These are phyloP conservation scores for Paracyclopina nana DNA, from an alignment of 1,140 invertebrate species.

Conservation along the genomic window DNA sequence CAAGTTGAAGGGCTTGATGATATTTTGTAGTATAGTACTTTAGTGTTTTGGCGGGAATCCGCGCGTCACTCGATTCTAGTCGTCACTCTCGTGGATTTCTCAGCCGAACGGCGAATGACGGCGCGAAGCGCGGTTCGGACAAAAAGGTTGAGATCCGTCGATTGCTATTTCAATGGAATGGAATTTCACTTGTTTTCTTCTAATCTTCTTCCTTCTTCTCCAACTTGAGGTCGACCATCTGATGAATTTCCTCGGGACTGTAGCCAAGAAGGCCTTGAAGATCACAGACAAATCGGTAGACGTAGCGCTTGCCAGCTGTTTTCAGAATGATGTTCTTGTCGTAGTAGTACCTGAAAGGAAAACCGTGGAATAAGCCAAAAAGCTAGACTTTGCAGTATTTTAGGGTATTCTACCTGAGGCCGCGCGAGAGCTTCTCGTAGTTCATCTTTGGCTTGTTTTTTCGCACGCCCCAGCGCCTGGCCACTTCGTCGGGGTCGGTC, in stretches of 20 bases:
- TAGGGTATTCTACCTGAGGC: conserved; percentile 38
- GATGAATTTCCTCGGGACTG: conserved; percentile 70
- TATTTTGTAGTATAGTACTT: no score
- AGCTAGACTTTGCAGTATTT: not conserved
- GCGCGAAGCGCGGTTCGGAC: no score
- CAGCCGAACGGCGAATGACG: no score
- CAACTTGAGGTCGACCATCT: conserved; percentile 70
- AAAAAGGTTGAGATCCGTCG: no score
- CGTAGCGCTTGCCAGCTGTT: conserved; percentile 89
- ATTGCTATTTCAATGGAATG: no score
- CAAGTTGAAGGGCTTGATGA: no score
- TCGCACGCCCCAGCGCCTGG: conserved; percentile 81
- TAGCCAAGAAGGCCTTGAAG: conserved; percentile 73
- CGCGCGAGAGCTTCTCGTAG: conserved; percentile 88
- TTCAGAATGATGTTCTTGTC: conserved; percentile 99
- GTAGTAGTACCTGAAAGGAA: conserved; percentile 61
- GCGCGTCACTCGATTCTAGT: no score
- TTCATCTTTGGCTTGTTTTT: conserved; percentile 99
- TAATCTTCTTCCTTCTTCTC: conserved; percentile 6
- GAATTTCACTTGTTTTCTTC: no score
- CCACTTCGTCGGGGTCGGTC: conserved; percentile 94
- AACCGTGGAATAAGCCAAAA: not conserved
- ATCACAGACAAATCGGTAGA: conserved; percentile 94
- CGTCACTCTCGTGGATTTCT: no score
- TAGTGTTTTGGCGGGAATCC: no score